Conservation (phyloP, 2,888 invertebrate species). For the Limnephilus lunatus region DNA sequence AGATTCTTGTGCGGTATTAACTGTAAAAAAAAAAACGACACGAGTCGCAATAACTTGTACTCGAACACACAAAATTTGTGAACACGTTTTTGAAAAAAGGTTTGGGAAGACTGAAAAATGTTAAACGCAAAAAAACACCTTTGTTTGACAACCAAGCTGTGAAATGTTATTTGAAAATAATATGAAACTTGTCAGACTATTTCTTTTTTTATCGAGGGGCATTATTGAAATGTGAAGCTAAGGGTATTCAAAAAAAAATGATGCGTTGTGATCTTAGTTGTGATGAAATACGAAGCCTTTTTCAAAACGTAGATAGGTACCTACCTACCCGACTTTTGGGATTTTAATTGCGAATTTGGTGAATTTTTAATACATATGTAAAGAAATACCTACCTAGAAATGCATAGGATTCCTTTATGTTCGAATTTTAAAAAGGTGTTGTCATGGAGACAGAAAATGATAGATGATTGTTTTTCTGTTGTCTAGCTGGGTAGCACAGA, state of each 20-base stretch:
- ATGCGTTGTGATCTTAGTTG: neutral
- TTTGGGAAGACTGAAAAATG: neutral
- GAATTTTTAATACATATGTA: no score
- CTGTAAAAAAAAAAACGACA: no score
- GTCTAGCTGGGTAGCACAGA: no score
- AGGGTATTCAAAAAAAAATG: neutral
- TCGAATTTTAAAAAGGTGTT: no score
- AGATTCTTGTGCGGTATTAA: no score
- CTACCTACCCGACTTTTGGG: neutral
- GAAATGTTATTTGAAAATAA: slow-evolving; percentile 18
- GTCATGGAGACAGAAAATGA: no score
- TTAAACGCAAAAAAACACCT: neutral
- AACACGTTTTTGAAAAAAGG: neutral
- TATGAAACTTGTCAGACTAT: slow-evolving; percentile 21
- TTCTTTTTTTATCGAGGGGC: neutral
- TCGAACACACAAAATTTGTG: neutral
- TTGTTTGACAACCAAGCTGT: neutral
- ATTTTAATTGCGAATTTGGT: neutral
- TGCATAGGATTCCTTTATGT: no score
- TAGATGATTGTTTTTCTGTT: no score
- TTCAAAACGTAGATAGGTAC: neutral
- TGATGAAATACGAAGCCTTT: neutral
- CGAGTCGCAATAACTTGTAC: no score
- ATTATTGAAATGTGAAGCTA: slow-evolving; percentile 13
- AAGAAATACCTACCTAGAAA: no score